Base-by-base conservation (phyloP, 1,140 invertebrate genomes). In the Drosophila truncata region DNA sequence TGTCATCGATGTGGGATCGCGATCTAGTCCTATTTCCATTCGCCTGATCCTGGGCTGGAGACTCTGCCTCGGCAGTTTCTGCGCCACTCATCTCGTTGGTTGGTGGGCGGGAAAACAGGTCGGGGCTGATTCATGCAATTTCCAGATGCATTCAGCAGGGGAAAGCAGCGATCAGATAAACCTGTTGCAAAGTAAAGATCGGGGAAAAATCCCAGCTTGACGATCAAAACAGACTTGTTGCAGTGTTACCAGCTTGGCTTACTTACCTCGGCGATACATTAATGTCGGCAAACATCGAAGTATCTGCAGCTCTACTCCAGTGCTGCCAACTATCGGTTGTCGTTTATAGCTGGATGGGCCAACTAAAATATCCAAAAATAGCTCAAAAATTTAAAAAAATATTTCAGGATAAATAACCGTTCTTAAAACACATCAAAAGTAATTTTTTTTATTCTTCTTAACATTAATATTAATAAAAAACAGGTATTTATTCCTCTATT, bases 121-220 rank as follows among this genome's bases (percentile, higher is more conserved):
- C 5, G 37, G 5, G 23, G 33, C 73, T 78, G 74, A 78, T 52
- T 78, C 74, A 78, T 77, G 37, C 70, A 52, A 14, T 41, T 31
- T 14, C 37, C 46, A 18, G 42, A n/a, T 62, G 65, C 49, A 62
- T 8, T 14, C 6, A 16, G 14, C n/a, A 25, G 69, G 69, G 42
- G 52, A 49, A 39, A 47, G n/a, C 11, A 18, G 5, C n/a, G 20
- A 37, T 44, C 35, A 20, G 4, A 54, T 3, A 54, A 78, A 78
- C 75, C 57, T 62, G 50, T 61, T 70, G 74, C 55, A 70, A 20
- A 44, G 8, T 8, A 23, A 37, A 33, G 25, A 35, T 72, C 18
- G 41, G 46, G 46, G 66, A 25, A 66, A 75, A 58, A 33, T 49
- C 54, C 61, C 66, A 71, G 61, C 58, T 20, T 13, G 8, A 29